Conservation (phyloP, 2,113 vertebrate species). For the Perca schrenkii region DNA sequence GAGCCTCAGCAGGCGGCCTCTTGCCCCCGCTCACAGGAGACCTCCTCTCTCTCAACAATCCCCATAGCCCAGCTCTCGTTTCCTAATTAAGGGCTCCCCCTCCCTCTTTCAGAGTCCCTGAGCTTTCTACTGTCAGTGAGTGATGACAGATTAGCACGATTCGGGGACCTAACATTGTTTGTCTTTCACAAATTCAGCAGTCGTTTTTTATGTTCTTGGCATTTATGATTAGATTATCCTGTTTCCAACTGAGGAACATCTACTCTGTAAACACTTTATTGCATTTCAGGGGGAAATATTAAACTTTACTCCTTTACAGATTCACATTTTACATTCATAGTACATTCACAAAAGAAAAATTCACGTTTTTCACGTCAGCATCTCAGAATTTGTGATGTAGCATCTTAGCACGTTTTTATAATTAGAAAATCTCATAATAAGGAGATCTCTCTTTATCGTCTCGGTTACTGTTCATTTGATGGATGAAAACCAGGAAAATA, state of each 20-base stretch:
- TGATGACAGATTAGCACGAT: not conserved
- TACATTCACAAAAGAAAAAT: too few species aligned
- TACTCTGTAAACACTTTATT: not conserved
- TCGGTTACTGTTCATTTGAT: too few species aligned
- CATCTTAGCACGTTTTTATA: too few species aligned
- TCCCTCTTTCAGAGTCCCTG: conserved; percentile 1
- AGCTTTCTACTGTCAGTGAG: not conserved
- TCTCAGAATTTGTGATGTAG: too few species aligned
- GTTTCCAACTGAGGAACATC: not conserved
- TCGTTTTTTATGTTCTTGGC: not conserved
- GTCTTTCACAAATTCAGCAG: not conserved
- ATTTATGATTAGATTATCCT: not conserved
- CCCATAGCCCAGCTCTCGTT: conserved; percentile 49
- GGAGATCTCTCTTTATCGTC: too few species aligned
- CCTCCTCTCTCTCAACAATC: not conserved
- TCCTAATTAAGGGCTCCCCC: conserved; percentile 54
- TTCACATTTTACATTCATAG: too few species aligned
- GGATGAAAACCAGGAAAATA: not conserved
- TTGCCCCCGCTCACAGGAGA: conserved; percentile 8
- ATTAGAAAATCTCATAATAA: too few species aligned
- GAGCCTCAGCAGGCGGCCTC: conserved; percentile 9
- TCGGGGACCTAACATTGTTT: not conserved
- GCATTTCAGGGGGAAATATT: too few species aligned
- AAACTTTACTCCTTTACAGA: too few species aligned
- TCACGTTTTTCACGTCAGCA: too few species aligned